Base-by-base conservation (phyloP, 2,113 vertebrate genomes). In the Siniperca chuatsi region DNA sequence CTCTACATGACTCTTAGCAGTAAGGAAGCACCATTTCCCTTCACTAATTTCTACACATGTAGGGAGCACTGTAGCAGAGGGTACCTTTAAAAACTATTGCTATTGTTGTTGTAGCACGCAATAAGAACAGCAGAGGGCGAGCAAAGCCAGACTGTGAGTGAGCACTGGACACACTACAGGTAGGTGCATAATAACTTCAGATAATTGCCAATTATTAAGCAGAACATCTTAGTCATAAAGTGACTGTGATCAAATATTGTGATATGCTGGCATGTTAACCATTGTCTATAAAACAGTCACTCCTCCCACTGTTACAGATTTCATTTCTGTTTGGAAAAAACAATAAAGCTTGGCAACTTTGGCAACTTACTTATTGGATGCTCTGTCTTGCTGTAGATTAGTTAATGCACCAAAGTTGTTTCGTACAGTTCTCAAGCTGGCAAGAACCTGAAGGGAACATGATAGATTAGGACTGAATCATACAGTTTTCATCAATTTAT, bases 321-420 rank as follows among this genome's bases (percentile, higher is more conserved):
- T 50, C 0, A 54, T 70, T 78, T 54, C 1, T 57, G 54, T 55
- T 23, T 72, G 0, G 60, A 33, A 55, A 62, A 54, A 52, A 18
- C 2, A 48, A 25, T 7, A 58, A 6, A 57, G 18, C 18, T 62
- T 57, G 58, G 10, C 40, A 65, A 95, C 97, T 96, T 89, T 74
- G 58, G 0, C 21, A 55, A 96, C 98, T 97, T 93, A 99, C 98
- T 99, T 99, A 96, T 96, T 99, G 60, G 97, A 96, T 81, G 97
- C 94, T 90, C 98, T 95, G 81, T 99, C 98, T 96, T 97, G 97
- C 90, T 97, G 98, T 91, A 99, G 93, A 92, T 99, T 99, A 82
- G 98, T 99, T 96, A 99, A 96, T 90, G 97, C 97, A 95, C 98
- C 97, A 94, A 99, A 99, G 93, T 99, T 99, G 95, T 98, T 99